A percentile compares a stretch with the other conserved stretches of the same genome.
These are phyloP conservation scores for Agrilus cyanescens DNA, from an alignment of 2,888 invertebrate species.

Conservation along the genomic window DNA sequence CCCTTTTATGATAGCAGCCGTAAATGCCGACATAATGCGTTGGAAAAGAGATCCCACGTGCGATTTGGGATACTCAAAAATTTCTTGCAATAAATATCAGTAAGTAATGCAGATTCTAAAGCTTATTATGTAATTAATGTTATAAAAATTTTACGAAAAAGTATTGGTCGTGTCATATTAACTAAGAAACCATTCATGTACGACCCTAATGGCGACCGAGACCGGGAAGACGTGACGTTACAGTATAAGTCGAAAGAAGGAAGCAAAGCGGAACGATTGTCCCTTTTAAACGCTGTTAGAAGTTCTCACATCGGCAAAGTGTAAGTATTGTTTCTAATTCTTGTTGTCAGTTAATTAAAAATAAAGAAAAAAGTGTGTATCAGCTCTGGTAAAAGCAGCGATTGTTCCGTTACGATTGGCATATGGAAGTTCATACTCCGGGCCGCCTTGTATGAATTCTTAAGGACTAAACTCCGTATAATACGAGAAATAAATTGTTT, in stretches of 20 bases:
- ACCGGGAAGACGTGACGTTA: constrained; percentile 56
- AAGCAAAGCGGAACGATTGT: constrained; percentile 57
- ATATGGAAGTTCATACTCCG: no score
- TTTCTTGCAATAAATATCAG: constrained; percentile 64
- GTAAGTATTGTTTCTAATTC: constrained; percentile 21
- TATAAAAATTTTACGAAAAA: constrained; percentile 26
- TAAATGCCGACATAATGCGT: constrained; percentile 71
- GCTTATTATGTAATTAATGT: not conserved
- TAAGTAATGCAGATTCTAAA: constrained; percentile 32
- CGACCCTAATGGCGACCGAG: constrained; percentile 59
- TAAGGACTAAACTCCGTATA: constrained; percentile 10
- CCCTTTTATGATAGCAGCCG: constrained; percentile 67
- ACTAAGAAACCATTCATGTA: constrained; percentile 64
- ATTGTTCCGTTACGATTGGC: no score
- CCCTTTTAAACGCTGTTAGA: constrained; percentile 63
- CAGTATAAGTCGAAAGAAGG: constrained; percentile 65
- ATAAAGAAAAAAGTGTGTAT: no score
- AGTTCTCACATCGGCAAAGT: constrained; percentile 54
- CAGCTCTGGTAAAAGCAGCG: no score
- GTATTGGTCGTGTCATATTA: constrained; percentile 61
- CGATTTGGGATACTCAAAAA: constrained; percentile 53
- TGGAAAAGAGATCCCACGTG: constrained; percentile 59
- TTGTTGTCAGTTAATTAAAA: not conserved
- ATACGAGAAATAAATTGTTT: constrained; percentile 15
- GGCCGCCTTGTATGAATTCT: no score